phyloP scores from a whole-genome alignment of 2,888 invertebrate species.

The Amphipoea oculea region DNA sequence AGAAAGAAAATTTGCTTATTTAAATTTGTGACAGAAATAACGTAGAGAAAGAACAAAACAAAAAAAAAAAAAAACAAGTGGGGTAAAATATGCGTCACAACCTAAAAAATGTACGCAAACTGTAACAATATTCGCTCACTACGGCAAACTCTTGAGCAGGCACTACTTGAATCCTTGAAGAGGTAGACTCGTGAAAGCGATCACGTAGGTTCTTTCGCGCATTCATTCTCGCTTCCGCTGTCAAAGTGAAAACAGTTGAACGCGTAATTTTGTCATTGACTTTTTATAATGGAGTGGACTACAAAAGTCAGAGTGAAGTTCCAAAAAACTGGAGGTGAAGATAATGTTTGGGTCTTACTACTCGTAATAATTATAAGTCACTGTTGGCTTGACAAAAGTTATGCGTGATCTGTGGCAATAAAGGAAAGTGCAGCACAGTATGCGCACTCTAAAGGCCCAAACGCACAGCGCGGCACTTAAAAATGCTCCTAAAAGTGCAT shows the following conservation, averaged over 20 bases:
- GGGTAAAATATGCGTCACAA: not conserved
- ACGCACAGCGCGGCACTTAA: no score
- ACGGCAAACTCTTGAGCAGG: not conserved
- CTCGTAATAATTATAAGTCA: no score
- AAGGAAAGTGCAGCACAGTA: not conserved
- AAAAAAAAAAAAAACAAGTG: no score
- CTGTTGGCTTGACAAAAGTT: not conserved
- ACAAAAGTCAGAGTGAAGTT: no score
- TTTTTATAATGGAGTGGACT: not conserved
- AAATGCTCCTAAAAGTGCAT: not conserved
- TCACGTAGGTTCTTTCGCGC: not conserved
- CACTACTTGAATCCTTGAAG: not conserved
- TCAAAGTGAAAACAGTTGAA: not conserved
- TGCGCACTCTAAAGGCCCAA: not conserved
- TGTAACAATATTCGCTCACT: not conserved
- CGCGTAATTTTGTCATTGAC: not conserved
- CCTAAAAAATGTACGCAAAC: not conserved
- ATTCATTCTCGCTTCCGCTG: constrained; percentile 5
- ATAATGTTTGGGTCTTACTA: not conserved
- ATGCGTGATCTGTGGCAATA: not conserved
- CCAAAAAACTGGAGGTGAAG: not conserved
- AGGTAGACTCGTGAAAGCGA: not conserved
- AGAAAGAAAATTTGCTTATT: no score
- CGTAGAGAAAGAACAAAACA: no score
- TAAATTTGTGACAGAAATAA: no score